Percentiles rank a stretch among this genome's conserved stretches.
phyloP scores from a whole-genome alignment of 2,797 vertebrate genomes.

The Yasuhikotakia modesta region DNA sequence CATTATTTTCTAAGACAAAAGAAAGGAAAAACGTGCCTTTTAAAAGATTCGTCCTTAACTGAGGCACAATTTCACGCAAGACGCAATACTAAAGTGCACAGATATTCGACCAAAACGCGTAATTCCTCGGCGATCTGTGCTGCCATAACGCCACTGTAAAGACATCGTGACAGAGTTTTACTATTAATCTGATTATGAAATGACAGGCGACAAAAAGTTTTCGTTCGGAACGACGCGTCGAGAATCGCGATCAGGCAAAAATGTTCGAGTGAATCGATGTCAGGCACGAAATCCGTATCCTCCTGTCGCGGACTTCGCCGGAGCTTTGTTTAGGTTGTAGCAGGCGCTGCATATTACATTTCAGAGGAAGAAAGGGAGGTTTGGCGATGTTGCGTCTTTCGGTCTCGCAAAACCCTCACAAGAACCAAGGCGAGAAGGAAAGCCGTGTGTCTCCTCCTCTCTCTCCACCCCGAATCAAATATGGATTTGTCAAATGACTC shows the following conservation, averaged over 20 bases:
- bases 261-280: slow-evolving; percentile 43
- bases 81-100: slow-evolving; percentile 38
- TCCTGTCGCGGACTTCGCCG: slow-evolving; percentile 36
- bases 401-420: slow-evolving; percentile 34
- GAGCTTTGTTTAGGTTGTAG: slow-evolving; percentile 8
- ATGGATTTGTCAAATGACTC: slow-evolving; percentile 61
- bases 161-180: slow-evolving; percentile 29
- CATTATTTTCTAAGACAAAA: slow-evolving; percentile 14
- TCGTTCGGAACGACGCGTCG: slow-evolving; percentile 2
- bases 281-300: slow-evolving; percentile 48
- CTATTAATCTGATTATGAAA: not conserved
- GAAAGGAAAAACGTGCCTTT: not conserved
- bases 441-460: slow-evolving; percentile 49
- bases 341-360: slow-evolving; percentile 28
- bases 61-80: not conserved
- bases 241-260: slow-evolving; percentile 9
- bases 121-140: slow-evolving; percentile 52
- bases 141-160: slow-evolving; percentile 54
- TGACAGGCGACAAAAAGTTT: slow-evolving; percentile 35
- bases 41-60: slow-evolving; percentile 7
- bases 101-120: slow-evolving; percentile 58
- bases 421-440: slow-evolving; percentile 40
- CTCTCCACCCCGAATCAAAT: slow-evolving; percentile 59
- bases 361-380: slow-evolving; percentile 26
- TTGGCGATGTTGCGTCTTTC: slow-evolving; percentile 13